phyloP scores from a whole-genome alignment of 64 coral and sea anemone species.

The Porites australiensis region DNA sequence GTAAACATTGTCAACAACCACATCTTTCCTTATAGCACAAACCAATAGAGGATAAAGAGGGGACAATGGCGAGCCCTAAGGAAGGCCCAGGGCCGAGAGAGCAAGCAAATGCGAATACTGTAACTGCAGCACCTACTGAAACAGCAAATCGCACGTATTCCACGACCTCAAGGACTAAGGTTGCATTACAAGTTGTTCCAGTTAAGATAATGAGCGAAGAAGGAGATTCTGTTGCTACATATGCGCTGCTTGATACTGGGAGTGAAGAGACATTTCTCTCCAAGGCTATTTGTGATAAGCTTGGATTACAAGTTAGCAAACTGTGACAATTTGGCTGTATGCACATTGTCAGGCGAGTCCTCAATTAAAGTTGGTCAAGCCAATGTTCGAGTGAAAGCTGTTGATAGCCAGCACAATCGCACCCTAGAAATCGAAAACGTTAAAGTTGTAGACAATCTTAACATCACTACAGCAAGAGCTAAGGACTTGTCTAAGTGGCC shows the following conservation, averaged over 20 bases:
- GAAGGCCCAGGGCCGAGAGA: background rate
- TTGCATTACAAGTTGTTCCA: slow-evolving; percentile 52
- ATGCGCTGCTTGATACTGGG: slow-evolving; percentile 37
- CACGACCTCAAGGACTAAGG: background rate
- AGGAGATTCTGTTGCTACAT: slow-evolving; percentile 2
- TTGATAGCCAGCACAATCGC: background rate
- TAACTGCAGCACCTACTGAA: background rate
- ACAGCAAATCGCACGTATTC: background rate
- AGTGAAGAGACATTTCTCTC: slow-evolving; percentile 56
- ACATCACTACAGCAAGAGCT: slow-evolving; percentile 35
- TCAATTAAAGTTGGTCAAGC: slow-evolving; percentile 18
- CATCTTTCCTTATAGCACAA: slow-evolving; percentile 45
- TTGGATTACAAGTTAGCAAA: background rate
- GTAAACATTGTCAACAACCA: slow-evolving; percentile 10
- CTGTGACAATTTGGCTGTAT: background rate
- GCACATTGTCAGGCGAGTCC: slow-evolving; percentile 38
- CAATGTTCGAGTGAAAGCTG: background rate
- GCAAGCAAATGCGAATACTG: background rate
- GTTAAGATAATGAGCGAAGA: background rate
- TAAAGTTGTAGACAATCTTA: slow-evolving; percentile 53
- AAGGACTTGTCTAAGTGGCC: slow-evolving; percentile 41
- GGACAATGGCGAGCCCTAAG: background rate
- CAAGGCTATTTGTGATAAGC: slow-evolving; percentile 10
- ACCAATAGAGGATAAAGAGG: background rate
- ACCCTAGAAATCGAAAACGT: slow-evolving; percentile 16